phyloP scores from a whole-genome alignment of 2,888 invertebrate genomes.

The Thecocarcelia acutangulata region DNA sequence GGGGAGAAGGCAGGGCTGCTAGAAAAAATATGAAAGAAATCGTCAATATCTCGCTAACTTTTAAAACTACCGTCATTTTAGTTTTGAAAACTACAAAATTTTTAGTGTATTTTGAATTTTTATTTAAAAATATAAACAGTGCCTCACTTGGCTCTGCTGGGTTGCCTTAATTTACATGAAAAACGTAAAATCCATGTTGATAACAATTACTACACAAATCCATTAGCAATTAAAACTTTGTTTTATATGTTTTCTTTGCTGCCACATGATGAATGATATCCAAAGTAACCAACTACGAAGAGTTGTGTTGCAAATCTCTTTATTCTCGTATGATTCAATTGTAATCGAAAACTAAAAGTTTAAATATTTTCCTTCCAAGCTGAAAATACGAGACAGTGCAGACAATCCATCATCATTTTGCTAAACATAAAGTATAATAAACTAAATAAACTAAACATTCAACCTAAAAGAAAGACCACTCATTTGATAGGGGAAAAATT shows the following conservation, averaged over 20 bases:
- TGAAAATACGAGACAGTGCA: slow-evolving; percentile 15
- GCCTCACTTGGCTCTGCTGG: no score
- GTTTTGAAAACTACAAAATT: no score
- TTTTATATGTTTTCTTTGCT: background rate
- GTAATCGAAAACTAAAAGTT: slow-evolving; percentile 40
- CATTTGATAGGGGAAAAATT: no score
- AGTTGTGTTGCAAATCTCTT: background rate
- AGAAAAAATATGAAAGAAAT: no score
- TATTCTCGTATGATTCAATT: slow-evolving; percentile 17
- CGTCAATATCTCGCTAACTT: no score
- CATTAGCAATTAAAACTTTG: slow-evolving; percentile 52
- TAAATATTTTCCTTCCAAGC: slow-evolving; percentile 14
- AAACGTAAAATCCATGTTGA: background rate
- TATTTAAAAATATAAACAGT: no score
- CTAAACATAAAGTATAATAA: background rate
- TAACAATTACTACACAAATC: slow-evolving; percentile 36
- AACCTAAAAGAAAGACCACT: background rate
- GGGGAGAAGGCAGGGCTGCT: no score
- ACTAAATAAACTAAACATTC: slow-evolving; percentile 4
- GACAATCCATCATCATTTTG: slow-evolving; percentile 52
- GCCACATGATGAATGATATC: slow-evolving; percentile 45
- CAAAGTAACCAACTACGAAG: background rate
- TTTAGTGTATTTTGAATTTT: no score
- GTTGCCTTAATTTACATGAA: background rate
- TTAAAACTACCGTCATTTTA: no score